phyloP scores from a whole-genome alignment of 2,113 vertebrate species.

The Myanophis thanlyinensis region DNA sequence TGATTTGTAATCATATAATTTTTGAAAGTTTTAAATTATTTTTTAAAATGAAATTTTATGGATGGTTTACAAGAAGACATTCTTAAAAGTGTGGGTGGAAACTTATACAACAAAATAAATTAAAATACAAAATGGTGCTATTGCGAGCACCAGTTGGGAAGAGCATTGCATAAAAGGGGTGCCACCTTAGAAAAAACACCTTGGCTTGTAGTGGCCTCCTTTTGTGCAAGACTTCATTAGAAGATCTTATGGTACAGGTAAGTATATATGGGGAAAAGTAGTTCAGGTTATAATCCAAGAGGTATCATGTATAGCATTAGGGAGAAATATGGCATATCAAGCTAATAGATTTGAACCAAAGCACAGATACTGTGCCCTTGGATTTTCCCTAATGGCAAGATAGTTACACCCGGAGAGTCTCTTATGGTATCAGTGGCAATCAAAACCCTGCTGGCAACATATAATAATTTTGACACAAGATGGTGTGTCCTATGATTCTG shows the following conservation, averaged over 20 bases:
- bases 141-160: background rate
- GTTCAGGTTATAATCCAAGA: background rate
- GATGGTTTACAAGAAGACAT: background rate
- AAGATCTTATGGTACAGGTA: background rate
- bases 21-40: background rate
- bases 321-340: background rate
- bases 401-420: background rate
- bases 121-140: background rate
- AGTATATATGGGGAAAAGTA: background rate
- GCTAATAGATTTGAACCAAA: background rate
- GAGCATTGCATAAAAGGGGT: background rate
- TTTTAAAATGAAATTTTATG: background rate
- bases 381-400: background rate
- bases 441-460: background rate
- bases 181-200: background rate
- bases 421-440: background rate
- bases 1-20: background rate
- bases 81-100: background rate
- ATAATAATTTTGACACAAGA: background rate
- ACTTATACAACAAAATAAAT: background rate
- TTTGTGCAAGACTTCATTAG: background rate
- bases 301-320: background rate
- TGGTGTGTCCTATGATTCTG: background rate
- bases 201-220: background rate
- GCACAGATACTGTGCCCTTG: background rate